Base-by-base conservation (phyloP, 1,140 invertebrate species). In the Trichonephila clavipes region DNA sequence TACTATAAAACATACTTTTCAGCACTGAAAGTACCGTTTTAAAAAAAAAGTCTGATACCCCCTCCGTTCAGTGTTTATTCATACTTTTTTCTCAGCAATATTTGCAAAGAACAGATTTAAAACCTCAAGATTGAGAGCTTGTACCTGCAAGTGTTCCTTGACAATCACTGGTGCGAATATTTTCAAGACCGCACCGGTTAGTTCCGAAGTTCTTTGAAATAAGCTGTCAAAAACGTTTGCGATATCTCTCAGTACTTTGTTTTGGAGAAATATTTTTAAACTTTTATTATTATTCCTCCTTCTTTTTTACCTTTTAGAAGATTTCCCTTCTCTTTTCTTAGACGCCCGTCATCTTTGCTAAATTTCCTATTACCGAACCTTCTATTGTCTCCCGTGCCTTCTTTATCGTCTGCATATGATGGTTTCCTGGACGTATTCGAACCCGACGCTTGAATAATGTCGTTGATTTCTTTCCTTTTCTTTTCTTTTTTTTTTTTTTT, bases 371-470 rank as follows among this genome's bases (percentile, higher is more conserved):
- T 90, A 90, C 77, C 89, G 24, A 90, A 77, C n/a, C 72, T n/a
- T 91, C 72, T 34, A 91, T 92, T 92, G 90, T 92, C 90, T 92
- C 90, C 28, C 3, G 18, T 51, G 59, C 59, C n/a, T 85, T 90
- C 58, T 83, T 86, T 86, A 92, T 92, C 90, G 86, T 92, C 90
- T 92, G 90, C 90, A 92, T 92, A 86, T 86, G 90, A 92, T 92
- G 82, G 90, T 59, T 92, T 85, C 61, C 40, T 7, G 82, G 58
- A 69, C 59, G 58, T 86, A 90, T 90, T 81, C 64, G 88, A 44
- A 90, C 90, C 81, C 62, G 51, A 61, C 40, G 51, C 69, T 83
- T 91, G 61, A 83, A 34, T 92, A 86, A 92, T 86, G 90, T 92
- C 58, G 81, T 69, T n/a, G 44, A 81, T 44, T 34, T 72, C 66